Evolutionary conservation across 2,113 vertebrate genomes (phyloP), one percentile per base, ranked within the genome.

Genomic region (Xyrauchen texanus): DNA sequence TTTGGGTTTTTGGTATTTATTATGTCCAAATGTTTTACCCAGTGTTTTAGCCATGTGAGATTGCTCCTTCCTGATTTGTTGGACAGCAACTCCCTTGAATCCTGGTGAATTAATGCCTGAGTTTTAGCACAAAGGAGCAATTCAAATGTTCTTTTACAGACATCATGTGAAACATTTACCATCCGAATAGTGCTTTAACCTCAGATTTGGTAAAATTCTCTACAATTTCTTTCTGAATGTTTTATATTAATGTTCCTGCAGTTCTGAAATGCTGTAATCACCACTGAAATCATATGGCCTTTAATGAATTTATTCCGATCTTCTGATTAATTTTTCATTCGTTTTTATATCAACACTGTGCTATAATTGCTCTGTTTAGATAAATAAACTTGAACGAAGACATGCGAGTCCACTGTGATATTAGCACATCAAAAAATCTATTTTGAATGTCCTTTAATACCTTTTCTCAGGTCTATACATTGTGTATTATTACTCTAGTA

Each of bases 291-390:
- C 6, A 5, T 15, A 58, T n/a, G 13, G 12, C 5, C 55, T 47
- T 21, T 47, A 16, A 71, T 71, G 12, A 57, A 6, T 71, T 60
- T 60, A 71, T 71, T 72, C n/a, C 60, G 55, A 47, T 21, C 9
- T 61, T 72, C 60, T 71, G 7, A 15, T 70, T 5, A 44, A 11
- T 70, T 55, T 70, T 68, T 34, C 0, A 34, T 21, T 52, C 12
- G 4, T 55, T 53, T 68, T 4, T 21, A 51, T 53, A 42, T 58
- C 52, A 58, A 45, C 53, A 46, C 8, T 60, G 70, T 72, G 53
- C 70, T 60, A 72, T 72, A 72, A 60, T 61, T 72, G n/a, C 42
- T 68, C 15, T 72, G 55, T 72, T 61, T 60, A 46, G 68, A 71
- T 44, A 72, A 72, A 72, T 72, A 72, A 60, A 72, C 47, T 42